Percentiles rank a stretch among this genome's conserved stretches.
These are phyloP conservation scores for Acrocephalus arundinaceus DNA, from an alignment of 2,113 vertebrate species.

Conservation along the genomic window DNA sequence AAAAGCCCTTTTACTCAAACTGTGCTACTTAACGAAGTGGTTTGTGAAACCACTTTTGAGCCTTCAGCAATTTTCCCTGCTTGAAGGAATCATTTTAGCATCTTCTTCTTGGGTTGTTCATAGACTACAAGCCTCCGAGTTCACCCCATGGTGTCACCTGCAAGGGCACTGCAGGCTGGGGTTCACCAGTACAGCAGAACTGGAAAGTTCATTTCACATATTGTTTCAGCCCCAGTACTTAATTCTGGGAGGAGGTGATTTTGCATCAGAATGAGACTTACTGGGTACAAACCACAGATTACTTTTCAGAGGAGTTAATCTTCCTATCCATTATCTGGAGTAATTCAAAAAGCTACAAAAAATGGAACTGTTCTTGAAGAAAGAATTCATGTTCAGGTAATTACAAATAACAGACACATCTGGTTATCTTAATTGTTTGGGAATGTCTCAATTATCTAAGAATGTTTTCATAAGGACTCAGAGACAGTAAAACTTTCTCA, in stretches of 20 bases:
- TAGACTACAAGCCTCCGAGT: background rate
- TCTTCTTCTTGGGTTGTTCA: background rate
- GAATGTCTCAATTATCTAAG: constrained; percentile 80
- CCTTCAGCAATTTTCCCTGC: constrained; percentile 31
- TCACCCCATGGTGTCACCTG: background rate
- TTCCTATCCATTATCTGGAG: constrained; percentile 76
- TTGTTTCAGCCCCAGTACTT: constrained; percentile 65
- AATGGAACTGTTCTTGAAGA: constrained; percentile 72
- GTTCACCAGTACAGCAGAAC: background rate
- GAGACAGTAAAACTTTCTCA: constrained; percentile 79
- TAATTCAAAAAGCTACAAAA: constrained; percentile 77
- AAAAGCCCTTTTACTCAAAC: constrained; percentile 28
- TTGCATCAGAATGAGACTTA: constrained; percentile 66
- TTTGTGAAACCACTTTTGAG: background rate
- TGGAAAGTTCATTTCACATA: constrained; percentile 31
- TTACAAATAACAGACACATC: constrained; percentile 83
- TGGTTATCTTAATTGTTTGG: constrained; percentile 84
- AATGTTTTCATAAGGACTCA: constrained; percentile 76
- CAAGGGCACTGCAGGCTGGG: background rate
- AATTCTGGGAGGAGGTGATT: constrained; percentile 70
- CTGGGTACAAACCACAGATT: constrained; percentile 67
- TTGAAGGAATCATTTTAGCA: constrained; percentile 28
- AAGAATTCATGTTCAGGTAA: constrained; percentile 81
- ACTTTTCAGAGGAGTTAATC: constrained; percentile 71
- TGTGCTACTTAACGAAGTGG: constrained; percentile 10